Percentiles rank a stretch among this genome's conserved stretches.
These are phyloP conservation scores for Cydia strobilella DNA, from an alignment of 1,140 invertebrate genomes.

Conservation along the genomic window DNA sequence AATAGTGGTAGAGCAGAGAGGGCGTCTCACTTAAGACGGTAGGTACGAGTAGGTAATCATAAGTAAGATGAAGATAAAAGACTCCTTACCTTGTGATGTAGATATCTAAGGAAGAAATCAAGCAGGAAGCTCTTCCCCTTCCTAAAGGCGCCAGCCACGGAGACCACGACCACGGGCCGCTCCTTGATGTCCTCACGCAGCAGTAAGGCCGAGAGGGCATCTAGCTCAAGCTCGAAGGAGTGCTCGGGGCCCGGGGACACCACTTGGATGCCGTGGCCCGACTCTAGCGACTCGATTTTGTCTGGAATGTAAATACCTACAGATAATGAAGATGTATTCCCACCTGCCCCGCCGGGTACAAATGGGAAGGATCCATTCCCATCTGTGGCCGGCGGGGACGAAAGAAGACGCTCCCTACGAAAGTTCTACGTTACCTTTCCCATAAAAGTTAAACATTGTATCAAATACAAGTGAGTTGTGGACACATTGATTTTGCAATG, in stretches of 20 bases:
- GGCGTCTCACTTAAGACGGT: not conserved
- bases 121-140: conserved; percentile 98
- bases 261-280: conserved; percentile 87
- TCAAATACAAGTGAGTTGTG: no score
- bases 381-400: no score
- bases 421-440: no score
- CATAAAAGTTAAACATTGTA: no score
- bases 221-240: conserved; percentile 95
- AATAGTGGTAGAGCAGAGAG: not conserved
- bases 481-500: no score
- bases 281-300: conserved; percentile 14
- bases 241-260: conserved; percentile 93
- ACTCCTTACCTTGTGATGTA: conserved; percentile 80
- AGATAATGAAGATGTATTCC: no score
- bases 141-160: conserved; percentile 97
- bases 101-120: conserved; percentile 96
- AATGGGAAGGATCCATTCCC: no score
- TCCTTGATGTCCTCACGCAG: conserved; percentile 81
- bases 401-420: no score
- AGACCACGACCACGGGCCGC: conserved; percentile 92
- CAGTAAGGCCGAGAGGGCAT: conserved; percentile 90
- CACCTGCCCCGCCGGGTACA: no score
- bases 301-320: no score
- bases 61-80: not conserved
- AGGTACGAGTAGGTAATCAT: not conserved